These are phyloP conservation scores for Enteromius mattozi DNA, from an alignment of 2,797 vertebrate species.

Conservation along the genomic window DNA sequence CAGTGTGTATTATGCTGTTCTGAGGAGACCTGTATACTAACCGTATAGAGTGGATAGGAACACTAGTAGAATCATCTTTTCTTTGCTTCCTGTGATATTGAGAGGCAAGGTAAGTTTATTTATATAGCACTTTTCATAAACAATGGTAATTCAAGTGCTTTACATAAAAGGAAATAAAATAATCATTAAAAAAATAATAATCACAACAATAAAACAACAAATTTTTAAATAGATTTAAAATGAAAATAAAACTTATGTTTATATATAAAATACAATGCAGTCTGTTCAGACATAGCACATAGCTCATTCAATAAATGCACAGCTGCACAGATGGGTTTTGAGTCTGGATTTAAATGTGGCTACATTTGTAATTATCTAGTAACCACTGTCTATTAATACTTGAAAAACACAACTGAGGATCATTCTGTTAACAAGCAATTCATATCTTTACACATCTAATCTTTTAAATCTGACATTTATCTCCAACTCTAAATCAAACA, in stretches of 20 bases:
- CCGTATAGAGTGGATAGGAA: constrained; percentile 76
- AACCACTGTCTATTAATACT: not conserved
- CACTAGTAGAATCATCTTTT: constrained; percentile 68
- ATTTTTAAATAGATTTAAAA: too few relatives aligned
- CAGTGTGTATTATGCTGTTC: not conserved
- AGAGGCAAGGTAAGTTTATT: not conserved
- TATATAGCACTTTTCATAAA: too few relatives aligned
- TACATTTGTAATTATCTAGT: not conserved
- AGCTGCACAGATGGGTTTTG: too few relatives aligned
- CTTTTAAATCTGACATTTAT: not conserved
- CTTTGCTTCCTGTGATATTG: constrained; percentile 57
- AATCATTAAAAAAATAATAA: too few relatives aligned
- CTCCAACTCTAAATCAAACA: not conserved
- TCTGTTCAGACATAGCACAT: too few relatives aligned
- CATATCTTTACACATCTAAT: not conserved
- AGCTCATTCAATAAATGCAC: too few relatives aligned
- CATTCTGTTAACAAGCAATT: not conserved
- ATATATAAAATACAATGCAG: too few relatives aligned
- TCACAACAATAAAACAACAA: too few relatives aligned
- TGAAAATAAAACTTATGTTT: too few relatives aligned
- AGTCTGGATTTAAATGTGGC: too few relatives aligned
- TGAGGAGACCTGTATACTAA: constrained; percentile 50
- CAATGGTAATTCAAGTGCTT: too few relatives aligned
- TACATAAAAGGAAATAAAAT: too few relatives aligned
- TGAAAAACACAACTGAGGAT: not conserved